These are phyloP conservation scores for Uropsilus gracilis DNA, from an alignment of 2,113 vertebrate species.

Conservation along the genomic window DNA sequence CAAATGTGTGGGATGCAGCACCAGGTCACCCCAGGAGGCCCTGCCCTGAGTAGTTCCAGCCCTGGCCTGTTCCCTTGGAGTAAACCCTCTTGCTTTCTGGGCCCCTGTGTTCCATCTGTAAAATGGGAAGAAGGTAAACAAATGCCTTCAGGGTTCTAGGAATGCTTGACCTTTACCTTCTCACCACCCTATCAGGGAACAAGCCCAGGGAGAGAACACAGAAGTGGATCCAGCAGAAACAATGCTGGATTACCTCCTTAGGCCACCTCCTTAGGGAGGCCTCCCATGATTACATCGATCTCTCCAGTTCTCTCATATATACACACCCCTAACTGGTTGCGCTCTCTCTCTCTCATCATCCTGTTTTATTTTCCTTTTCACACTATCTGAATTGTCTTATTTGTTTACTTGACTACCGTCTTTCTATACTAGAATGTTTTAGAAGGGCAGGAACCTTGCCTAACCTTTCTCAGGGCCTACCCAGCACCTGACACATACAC, in stretches of 20 bases:
- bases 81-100: background rate
- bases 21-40: background rate
- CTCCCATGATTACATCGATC: background rate
- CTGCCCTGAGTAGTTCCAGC: background rate
- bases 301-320: background rate
- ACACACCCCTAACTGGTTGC: background rate
- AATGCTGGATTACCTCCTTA: too few species aligned
- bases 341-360: background rate
- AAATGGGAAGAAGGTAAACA: background rate
- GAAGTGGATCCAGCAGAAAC: background rate
- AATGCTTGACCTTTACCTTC: background rate
- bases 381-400: slow-evolving; percentile 14
- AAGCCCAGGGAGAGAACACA: background rate
- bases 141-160: background rate
- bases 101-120: background rate
- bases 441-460: background rate
- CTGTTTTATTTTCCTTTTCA: slow-evolving; percentile 35
- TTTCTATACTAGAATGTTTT: slow-evolving; percentile 13
- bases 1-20: background rate
- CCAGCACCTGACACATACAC: background rate
- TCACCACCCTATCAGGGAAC: background rate
- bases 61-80: background rate
- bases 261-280: background rate
- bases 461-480: background rate
- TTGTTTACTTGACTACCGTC: background rate